Evolutionary conservation across 2,113 vertebrate genomes (phyloP), one percentile per base, ranked within the genome.

Genomic region (Dasypus novemcinctus): DNA sequence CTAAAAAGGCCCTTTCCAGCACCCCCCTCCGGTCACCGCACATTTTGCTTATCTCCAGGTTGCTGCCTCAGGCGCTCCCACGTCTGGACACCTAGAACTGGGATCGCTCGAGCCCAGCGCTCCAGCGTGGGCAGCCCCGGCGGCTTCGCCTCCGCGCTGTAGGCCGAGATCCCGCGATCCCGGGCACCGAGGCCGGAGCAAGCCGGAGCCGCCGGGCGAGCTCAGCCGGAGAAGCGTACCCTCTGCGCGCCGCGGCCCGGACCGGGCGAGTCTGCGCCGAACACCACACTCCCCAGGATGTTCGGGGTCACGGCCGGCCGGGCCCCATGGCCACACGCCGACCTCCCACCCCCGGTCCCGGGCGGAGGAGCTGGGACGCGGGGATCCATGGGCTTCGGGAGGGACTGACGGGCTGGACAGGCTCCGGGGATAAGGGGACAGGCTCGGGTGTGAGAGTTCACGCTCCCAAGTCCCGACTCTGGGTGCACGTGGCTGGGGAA

Each of bases 121-220:
- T 52, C 61, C 0, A 4, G 57, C 49, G 57, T 64, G 33, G 5
- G 57, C 87, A 95, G 61, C 81, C 89, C 29, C 14, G 0, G 21
- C 36, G 61, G 38, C 54, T 66, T n/a, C 4, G 36, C 89, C 52
- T 93, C 38, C 1, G 15, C 64, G 64, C 33, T 8, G 17, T 80
- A 83, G 93, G 87, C 87, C 25, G 25, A 87, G 87, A 59, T 86
- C 86, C 63, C 1, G 46, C 64, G 75, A 75, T 80, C 91, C 83
- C 43, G 11, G 38, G 52, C 33, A 38, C 20, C 7, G 1, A 46
- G 91, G 63, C 61, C 15, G 0, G 64, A 93, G 63, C 81, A 80
- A 95, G 88, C 49, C 25, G 4, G 54, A 64, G 80, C 41, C 31
- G 10, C 23, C 0, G 25, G 41, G 74, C 29, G 17, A 0, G 31